phyloP scores from a whole-genome alignment of 1,140 invertebrate species.

The Zaprionus ghesquierei region DNA sequence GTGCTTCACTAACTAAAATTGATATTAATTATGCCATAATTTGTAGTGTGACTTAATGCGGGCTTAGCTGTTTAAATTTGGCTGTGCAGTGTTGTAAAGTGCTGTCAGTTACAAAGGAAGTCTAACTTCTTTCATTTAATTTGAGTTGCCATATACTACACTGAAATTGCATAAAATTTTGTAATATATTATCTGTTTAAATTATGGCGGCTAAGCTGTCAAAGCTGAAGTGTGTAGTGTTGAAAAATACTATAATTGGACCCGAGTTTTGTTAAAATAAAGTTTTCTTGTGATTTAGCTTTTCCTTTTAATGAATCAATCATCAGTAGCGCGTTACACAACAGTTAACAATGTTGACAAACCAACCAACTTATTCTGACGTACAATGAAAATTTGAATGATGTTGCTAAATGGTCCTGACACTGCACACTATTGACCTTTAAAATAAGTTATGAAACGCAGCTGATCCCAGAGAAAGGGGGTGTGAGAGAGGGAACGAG shows the following conservation, averaged over 20 bases:
- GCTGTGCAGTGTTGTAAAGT: too few species aligned
- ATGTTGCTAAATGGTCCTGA: conserved; percentile 29
- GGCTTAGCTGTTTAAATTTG: too few species aligned
- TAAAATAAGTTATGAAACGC: conserved; percentile 30
- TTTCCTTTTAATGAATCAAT: neutral
- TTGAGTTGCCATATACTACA: too few species aligned
- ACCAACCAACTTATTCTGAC: conserved; percentile 22
- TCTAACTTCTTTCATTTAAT: too few species aligned
- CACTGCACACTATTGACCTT: conserved; percentile 30
- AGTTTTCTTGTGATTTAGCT: neutral
- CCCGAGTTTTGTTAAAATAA: neutral
- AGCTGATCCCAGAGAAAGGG: neutral
- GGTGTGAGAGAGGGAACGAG: neutral
- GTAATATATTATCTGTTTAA: too few species aligned
- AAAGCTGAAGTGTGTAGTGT: too few species aligned
- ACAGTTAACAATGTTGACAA: conserved; percentile 25
- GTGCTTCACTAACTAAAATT: neutral
- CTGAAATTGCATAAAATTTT: too few species aligned
- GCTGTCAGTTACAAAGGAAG: too few species aligned
- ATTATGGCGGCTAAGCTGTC: too few species aligned
- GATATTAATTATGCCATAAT: neutral
- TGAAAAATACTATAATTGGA: too few species aligned
- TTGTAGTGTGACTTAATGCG: neutral
- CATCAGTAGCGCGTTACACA: conserved; percentile 24
- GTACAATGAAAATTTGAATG: neutral